Evolutionary conservation across 1,140 invertebrate species (phyloP).

Genomic region (Ips nitidus): DNA sequence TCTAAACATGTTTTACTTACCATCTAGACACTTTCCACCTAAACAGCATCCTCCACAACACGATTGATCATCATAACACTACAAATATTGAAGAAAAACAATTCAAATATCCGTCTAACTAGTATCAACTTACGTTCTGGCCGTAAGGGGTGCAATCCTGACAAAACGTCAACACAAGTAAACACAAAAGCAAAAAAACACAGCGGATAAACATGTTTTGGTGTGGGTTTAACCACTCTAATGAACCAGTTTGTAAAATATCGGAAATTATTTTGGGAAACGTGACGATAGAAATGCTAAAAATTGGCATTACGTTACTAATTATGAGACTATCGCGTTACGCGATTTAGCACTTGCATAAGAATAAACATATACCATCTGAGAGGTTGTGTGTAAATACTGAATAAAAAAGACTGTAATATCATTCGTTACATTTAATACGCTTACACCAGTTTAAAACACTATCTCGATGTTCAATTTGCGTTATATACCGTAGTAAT

Average conservation of each 20-base stretch:
- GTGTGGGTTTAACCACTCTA: no score
- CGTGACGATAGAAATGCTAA: conserved; percentile 1
- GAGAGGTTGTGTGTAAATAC: no score
- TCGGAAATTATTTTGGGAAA: not conserved
- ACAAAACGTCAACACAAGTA: not conserved
- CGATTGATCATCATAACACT: conserved; percentile 49
- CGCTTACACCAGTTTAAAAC: not conserved
- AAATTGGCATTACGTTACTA: conserved; percentile 18
- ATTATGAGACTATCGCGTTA: conserved; percentile 9
- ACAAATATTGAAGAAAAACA: conserved; percentile 32
- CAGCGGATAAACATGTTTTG: no score
- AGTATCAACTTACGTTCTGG: conserved; percentile 34
- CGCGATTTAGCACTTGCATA: not conserved
- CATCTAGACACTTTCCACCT: conserved; percentile 47
- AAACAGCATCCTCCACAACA: conserved; percentile 55
- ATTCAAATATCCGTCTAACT: conserved; percentile 12
- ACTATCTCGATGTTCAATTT: not conserved
- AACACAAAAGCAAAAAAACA: no score
- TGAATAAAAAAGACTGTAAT: no score
- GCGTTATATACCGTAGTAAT: no score
- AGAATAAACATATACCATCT: not conserved
- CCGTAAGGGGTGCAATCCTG: conserved; percentile 39
- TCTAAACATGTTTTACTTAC: conserved; percentile 42
- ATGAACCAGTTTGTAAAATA: no score
- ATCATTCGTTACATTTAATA: no score